These are phyloP conservation scores for Rosalia funebris DNA, from an alignment of 2,888 invertebrate species.

Conservation along the genomic window DNA sequence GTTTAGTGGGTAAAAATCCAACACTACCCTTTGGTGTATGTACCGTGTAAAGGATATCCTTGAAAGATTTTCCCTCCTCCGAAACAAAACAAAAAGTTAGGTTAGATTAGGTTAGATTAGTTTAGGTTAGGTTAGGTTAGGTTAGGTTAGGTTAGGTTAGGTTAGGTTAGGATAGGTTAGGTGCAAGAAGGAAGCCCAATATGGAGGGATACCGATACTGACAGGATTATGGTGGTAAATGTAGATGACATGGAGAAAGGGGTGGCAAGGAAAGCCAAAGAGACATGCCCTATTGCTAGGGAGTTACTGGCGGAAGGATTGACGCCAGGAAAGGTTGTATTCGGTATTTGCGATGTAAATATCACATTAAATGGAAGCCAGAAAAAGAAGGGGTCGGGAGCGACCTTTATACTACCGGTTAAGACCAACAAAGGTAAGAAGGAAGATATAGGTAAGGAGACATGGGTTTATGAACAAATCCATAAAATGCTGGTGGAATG, in stretches of 20 bases:
- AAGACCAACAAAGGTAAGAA: neutral
- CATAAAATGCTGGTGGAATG: neutral
- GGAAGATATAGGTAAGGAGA: neutral
- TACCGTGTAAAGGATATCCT: too few species aligned
- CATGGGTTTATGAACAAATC: too few species aligned
- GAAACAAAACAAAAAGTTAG: too few species aligned
- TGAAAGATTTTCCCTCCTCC: too few species aligned
- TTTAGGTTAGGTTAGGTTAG: too few species aligned
- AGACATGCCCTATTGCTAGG: neutral
- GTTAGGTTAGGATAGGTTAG: too few species aligned
- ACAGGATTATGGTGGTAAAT: neutral
- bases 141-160: too few species aligned
- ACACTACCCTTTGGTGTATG: too few species aligned
- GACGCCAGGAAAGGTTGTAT: neutral
- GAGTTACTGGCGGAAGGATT: neutral
- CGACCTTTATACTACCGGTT: neutral
- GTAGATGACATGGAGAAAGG: neutral
- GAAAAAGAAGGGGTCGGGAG: neutral
- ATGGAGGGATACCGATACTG: too few species aligned
- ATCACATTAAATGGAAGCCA: neutral
- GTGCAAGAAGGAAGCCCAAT: too few species aligned
- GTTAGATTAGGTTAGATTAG: too few species aligned
- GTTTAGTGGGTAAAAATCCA: too few species aligned
- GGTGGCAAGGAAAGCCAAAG: neutral
- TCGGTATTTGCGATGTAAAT: neutral